These are phyloP conservation scores for Cairina moschata DNA, from an alignment of 2,113 vertebrate genomes.

Conservation along the genomic window DNA sequence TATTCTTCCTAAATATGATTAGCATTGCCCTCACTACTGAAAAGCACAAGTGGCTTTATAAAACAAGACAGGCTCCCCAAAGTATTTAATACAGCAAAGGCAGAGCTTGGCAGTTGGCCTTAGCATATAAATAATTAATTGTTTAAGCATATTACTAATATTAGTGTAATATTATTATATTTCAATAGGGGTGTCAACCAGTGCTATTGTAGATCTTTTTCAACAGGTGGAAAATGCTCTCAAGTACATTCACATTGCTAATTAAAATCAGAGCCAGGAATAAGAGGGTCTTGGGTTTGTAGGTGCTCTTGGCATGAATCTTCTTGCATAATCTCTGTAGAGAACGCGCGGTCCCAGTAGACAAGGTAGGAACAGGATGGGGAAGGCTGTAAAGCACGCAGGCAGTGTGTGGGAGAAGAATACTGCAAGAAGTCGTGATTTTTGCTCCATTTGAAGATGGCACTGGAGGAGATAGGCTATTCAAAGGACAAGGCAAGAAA, in stretches of 20 bases:
- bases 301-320: slow-evolving; percentile 9
- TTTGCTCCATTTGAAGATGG: slow-evolving; percentile 1
- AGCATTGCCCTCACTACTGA: not conserved
- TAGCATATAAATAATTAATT: not conserved
- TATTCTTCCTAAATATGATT: not conserved
- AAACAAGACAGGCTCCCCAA: not conserved
- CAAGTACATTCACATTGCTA: not conserved
- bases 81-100: not conserved
- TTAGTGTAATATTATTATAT: not conserved
- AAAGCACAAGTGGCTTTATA: not conserved
- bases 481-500: not conserved
- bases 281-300: not conserved
- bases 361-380: slow-evolving; percentile 31
- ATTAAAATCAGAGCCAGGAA: slow-evolving; percentile 2
- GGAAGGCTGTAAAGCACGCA: slow-evolving; percentile 12
- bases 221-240: slow-evolving; percentile 1
- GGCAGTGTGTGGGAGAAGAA: slow-evolving; percentile 43
- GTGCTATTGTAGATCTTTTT: not conserved
- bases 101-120: not conserved
- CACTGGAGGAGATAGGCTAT: slow-evolving; percentile 1
- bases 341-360: not conserved
- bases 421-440: slow-evolving; percentile 36
- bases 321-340: slow-evolving; percentile 27
- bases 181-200: not conserved
- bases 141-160: not conserved